Base-by-base conservation (phyloP, 2,797 vertebrate species). In the Lithobates pipiens region DNA sequence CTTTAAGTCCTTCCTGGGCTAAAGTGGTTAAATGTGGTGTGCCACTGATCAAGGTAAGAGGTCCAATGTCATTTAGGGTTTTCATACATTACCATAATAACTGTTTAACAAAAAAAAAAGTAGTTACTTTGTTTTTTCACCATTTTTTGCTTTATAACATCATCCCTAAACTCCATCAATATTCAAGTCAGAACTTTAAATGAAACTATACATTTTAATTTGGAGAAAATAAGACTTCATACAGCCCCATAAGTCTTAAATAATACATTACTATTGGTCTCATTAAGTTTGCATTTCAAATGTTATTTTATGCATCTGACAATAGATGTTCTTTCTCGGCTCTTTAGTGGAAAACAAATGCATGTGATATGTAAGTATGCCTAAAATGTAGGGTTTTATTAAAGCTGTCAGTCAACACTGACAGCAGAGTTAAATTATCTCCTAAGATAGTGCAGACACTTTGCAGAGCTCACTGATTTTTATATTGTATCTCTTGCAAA, bases 161-260 rank as follows among this genome's bases (percentile, higher is more conserved):
- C 80, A 71, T 86, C 89, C 88, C 89, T 88, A 82, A 88, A 91
- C 85, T 90, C 89, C 92, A 95, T 95, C 93, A 93, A 92, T 95
- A 96, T 96, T 95, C 94, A 94, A 92, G 91, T 91, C 92, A 90
- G 90, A 86, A 72, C 87, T 93, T 90, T 85, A 93, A 95, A 95
- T 94, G 93, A 95, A 94, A 94, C 94, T 94, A 95, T 94, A 95
- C 94, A 94, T 95, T 96, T 96, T 93, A 95, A 94, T 96, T 95
- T 95, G 90, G 93, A 95, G 92, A 93, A 96, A 96, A 95, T 95
- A 94, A 93, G 91, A 90, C 92, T 91, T 93, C 92, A 93, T 95
- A 95, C 93, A 92, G 91, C 92, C 93, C 94, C 93, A 95, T 94
- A 95, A 94, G 95, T 95, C 96, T 96, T 96, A 94, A 96, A 96